Evolutionary conservation across 1,140 invertebrate species (phyloP).

Genomic region (Melipona quadrifasciata): DNA sequence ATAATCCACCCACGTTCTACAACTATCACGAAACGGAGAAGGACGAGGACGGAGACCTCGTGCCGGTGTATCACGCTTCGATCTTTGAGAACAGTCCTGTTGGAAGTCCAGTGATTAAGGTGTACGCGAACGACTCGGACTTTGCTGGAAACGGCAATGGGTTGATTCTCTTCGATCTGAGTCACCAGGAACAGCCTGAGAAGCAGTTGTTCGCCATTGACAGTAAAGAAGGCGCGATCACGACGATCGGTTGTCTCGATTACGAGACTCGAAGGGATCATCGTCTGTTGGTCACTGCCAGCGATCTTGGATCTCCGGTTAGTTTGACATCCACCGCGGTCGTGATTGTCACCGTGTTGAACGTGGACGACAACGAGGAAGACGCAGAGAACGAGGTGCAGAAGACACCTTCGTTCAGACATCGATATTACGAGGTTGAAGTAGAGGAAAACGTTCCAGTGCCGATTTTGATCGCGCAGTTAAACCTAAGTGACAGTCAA

Average conservation of each 20-base stretch:
- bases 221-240: slow-evolving; percentile 89
- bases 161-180: slow-evolving; percentile 88
- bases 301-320: slow-evolving; percentile 89
- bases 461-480: slow-evolving; percentile 86
- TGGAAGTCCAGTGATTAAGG: slow-evolving; percentile 86
- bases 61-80: slow-evolving; percentile 88
- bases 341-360: slow-evolving; percentile 86
- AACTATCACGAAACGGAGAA: slow-evolving; percentile 85
- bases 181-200: slow-evolving; percentile 77
- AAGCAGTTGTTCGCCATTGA: slow-evolving; percentile 32
- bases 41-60: slow-evolving; percentile 23
- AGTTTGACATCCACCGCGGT: slow-evolving; percentile 90
- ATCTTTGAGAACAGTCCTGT: slow-evolving; percentile 86
- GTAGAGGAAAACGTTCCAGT: slow-evolving; percentile 88
- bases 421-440: slow-evolving; percentile 90
- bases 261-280: slow-evolving; percentile 86
- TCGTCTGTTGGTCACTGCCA: slow-evolving; percentile 91
- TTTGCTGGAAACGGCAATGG: slow-evolving; percentile 92
- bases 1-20: slow-evolving; percentile 88
- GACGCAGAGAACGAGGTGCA: slow-evolving; percentile 71
- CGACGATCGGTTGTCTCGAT: slow-evolving; percentile 88
- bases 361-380: slow-evolving; percentile 81
- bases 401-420: slow-evolving; percentile 85
- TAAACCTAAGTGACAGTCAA: slow-evolving; percentile 86
- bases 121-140: slow-evolving; percentile 93